These are phyloP conservation scores for Pedionomus torquatus DNA, from an alignment of 2,113 vertebrate genomes.

Conservation along the genomic window DNA sequence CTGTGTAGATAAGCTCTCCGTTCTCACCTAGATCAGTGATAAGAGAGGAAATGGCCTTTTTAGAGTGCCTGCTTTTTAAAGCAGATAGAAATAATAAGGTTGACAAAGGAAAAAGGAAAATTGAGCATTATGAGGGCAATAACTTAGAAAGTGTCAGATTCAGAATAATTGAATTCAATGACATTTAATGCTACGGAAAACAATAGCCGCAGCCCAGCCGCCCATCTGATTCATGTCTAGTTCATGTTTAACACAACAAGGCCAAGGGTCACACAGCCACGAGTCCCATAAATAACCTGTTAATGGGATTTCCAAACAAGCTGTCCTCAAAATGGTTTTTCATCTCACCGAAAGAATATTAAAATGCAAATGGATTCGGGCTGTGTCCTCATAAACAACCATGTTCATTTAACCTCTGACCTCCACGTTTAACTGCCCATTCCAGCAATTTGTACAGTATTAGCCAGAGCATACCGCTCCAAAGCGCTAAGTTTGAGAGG, in stretches of 20 bases:
- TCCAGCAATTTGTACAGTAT: conserved; percentile 93
- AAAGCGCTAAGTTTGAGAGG: conserved; percentile 67
- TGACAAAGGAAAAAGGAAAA: conserved; percentile 79
- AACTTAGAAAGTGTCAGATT: conserved; percentile 81
- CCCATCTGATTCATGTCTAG: conserved; percentile 93
- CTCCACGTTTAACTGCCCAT: conserved; percentile 98
- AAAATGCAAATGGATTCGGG: conserved; percentile 99
- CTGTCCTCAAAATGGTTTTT: conserved; percentile 88
- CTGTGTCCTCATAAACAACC: conserved; percentile 99
- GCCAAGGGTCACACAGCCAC: conserved; percentile 91
- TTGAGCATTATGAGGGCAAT: conserved; percentile 82
- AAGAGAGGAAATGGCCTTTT: conserved; percentile 57
- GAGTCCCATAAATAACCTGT: conserved; percentile 99
- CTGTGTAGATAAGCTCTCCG: neutral
- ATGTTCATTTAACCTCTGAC: conserved; percentile 99
- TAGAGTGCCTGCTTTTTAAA: conserved; percentile 68
- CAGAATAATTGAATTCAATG: conserved; percentile 94
- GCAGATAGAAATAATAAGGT: conserved; percentile 78
- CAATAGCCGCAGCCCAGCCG: conserved; percentile 89
- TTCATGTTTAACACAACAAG: conserved; percentile 99
- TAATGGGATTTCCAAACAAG: conserved; percentile 99
- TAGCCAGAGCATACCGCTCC: conserved; percentile 70
- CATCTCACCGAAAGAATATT: conserved; percentile 91
- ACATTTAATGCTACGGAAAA: conserved; percentile 96
- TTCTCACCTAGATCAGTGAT: conserved; percentile 46